Base-by-base conservation (phyloP, 2,888 invertebrate genomes). In the Drosophila anceps region DNA sequence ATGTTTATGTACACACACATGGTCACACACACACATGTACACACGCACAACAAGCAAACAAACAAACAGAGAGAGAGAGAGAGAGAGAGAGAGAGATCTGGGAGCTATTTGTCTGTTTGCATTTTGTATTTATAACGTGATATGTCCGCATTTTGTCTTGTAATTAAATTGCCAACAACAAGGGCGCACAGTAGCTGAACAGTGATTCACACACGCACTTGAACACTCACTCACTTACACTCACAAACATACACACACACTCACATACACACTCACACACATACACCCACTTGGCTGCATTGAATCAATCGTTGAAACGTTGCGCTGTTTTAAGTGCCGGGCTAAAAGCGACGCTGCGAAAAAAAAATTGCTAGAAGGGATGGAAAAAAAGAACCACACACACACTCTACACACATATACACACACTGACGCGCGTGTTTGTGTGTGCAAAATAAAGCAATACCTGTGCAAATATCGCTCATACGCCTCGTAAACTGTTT, bases 401-500 rank as follows among this genome's bases (percentile, higher is more conserved):
- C 46, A 35, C 24, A 51, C 24, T 3, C 13, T 8, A 37, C 31
- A 37, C 58, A 48, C 51, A 15, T 18, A n/a, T 24, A 24, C 39
- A 41, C 18, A 43, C 7, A 71, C 24, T 29, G 33, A 55, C n/a
- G n/a, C 2, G 20, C 12, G 20, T 41, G 50, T 50, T 31, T 50
- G 48, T 62, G 55, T 64, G 57, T 54, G 57, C 35, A 31, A 67
- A 67, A 66, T 60, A 70, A 77, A 75, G 76, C 70, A 75, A 54
- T 61, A 71, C 67, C 66, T 70, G 72, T 53, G 69, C 75, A 85
- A 88, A 84, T 88, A 84, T 75, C 84, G 70, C 83, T 86, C 88
- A 84, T 84, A 85, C 88, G 88, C 73, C 82, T 82, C 83, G 88
- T 84, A 84, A 88, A 85, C 83, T 79, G 89, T 81, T 88, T 88